Evolutionary conservation across 2,888 invertebrate species (phyloP), one percentile per base, ranked within the genome.

Genomic region (Leptopterna dolabrata): DNA sequence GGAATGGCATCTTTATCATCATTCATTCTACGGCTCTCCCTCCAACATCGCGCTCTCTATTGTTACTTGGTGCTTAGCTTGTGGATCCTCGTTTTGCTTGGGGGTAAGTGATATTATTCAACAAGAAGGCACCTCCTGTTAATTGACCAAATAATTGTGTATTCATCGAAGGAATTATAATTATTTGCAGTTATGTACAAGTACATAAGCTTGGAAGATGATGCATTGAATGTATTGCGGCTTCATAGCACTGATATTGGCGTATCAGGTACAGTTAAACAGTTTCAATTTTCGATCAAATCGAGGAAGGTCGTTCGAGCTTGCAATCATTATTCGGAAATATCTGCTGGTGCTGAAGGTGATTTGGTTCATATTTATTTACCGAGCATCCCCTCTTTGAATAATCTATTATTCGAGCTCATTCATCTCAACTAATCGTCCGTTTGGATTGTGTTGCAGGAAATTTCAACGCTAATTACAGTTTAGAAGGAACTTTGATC

Each of bases 41-140:
- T 94, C 90, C 96, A 96, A 91, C 96, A 95, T 91, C 94, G 95
- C 91, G 96, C 96, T 43, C 93, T 96, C 91, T 96, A 96, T 91
- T 96, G 96, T 92, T 96, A 96, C 91, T 92, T 96, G 90, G 94
- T 96, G 87, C 94, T 96, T 92, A 96, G 95, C 92, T 91, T 96
- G 89, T 96, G 96, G 96, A 96, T 96, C 91, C 94, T 96, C 91
- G 93, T 96, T 87, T 92, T 96, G 36, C 94, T 96, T 89, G 95
- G 95, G 90, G 96, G 95, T 95, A 92, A 92, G 30, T n/a, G 11
- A 7, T 36, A 13, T 36, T 36, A 36, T 7, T 36, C 36, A 36
- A 4, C 36, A 36, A 4, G 36, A 4, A 36, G 36, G 36, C 36
- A 36, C 4, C 36, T 4, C 36, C 2, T 4, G 36, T 36, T 36